A percentile compares a stretch with the other conserved stretches of the same genome.
Evolutionary conservation across 2,113 vertebrate genomes (phyloP).

Genomic region (Seriola quinqueradiata): DNA sequence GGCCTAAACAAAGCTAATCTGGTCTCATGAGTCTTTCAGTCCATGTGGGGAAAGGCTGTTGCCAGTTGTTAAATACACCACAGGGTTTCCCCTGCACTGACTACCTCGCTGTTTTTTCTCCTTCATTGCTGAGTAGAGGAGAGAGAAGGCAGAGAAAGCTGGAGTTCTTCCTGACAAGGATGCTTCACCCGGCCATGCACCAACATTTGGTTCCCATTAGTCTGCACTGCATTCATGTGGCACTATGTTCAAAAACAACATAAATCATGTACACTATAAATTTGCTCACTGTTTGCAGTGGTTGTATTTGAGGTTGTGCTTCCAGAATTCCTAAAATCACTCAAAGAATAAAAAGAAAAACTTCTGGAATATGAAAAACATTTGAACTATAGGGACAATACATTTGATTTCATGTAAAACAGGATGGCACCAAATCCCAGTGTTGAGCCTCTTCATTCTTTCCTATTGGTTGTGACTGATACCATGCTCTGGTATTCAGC

Average conservation of each 20-base stretch:
- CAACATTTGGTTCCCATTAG: constrained; percentile 49
- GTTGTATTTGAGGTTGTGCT: neutral
- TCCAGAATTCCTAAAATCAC: constrained; percentile 4
- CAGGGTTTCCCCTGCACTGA: neutral
- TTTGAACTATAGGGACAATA: neutral
- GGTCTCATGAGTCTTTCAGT: neutral
- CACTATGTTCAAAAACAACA: constrained; percentile 30
- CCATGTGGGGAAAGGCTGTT: neutral
- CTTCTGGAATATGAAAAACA: neutral
- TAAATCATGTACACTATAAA: constrained; percentile 30
- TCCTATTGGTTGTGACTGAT: constrained; percentile 33
- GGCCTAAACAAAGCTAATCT: neutral
- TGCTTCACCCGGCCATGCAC: neutral
- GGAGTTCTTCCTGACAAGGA: neutral
- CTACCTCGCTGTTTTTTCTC: neutral
- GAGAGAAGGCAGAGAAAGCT: neutral
- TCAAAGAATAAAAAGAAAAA: neutral
- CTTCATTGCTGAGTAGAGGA: neutral
- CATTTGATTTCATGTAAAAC: neutral
- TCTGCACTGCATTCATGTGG: constrained; percentile 17
- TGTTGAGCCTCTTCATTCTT: neutral
- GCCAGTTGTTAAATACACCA: too few species aligned
- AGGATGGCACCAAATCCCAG: neutral
- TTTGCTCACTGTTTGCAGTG: constrained; percentile 24
- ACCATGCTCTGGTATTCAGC: constrained; percentile 24